Base-by-base conservation (phyloP, 2,113 vertebrate genomes). In the Corythoichthys haematopterus region DNA sequence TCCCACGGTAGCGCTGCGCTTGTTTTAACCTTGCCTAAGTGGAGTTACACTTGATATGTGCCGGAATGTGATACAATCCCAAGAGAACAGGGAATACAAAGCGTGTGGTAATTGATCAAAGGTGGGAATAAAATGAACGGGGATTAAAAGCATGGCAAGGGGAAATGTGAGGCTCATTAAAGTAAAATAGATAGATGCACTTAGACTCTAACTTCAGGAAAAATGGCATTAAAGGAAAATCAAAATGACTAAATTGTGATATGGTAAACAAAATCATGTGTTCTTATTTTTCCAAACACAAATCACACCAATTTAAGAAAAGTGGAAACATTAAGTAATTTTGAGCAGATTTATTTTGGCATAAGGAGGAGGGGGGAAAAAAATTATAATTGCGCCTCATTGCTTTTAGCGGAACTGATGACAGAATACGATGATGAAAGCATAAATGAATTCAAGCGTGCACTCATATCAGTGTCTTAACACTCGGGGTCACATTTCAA, bases 381-480 rank as follows among this genome's bases (percentile, higher is more conserved):
- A 33, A 47, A 61, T n/a, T 58, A 6, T 58, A 36, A 58, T 58
- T 37, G 37, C 37, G 11, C 35, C 36, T 58, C 14, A 11, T 13
- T 58, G 56, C 56, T 12, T 15, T 14, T 14, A 15, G 56, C 56
- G 16, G 35, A 58, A 58, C 14, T 15, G 56, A n/a, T 60, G 58
- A 60, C 58, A 60, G 38, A 38, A 38, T 40, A 20, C 16, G 9
- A 60, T 60, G 37, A 60, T 43, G 6, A 48, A 35, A 48, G 45
- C 14, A 64, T 9, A 46, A 64, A 64, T 36, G 33, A 64, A 64
- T 16, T 12, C 60, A 63, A 63, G 40, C 60, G 28, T 43, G 28
- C 43, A 33, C 36, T 60, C 58, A 60, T 58, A 37, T 60, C 62
- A 48, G 62, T 64, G 28, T 50, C 62, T 60, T 64, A 64, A 64